Conservation (phyloP, 1,140 invertebrate genomes). For the Eueides isabella region DNA sequence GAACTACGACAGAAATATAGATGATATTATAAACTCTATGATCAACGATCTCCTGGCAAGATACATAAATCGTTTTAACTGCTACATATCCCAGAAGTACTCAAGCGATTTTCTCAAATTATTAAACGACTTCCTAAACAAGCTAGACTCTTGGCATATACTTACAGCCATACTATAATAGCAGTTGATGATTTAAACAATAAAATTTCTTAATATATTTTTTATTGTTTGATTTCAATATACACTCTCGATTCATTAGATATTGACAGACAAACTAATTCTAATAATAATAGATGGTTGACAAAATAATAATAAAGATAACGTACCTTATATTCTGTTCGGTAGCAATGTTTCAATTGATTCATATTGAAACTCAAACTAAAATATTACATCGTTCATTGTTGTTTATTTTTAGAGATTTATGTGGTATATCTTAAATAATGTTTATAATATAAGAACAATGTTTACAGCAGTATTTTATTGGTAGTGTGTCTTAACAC, state of each 20-base stretch:
- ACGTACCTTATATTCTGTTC: constrained; percentile 20
- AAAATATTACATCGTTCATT: constrained; percentile 45
- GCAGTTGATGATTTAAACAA: neutral
- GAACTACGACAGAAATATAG: constrained; percentile 58
- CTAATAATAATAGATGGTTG: too few species aligned
- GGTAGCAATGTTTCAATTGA: constrained; percentile 20
- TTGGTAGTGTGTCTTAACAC: too few species aligned
- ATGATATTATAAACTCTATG: constrained; percentile 55
- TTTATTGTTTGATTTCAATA: neutral
- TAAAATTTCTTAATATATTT: neutral
- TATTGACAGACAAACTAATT: too few species aligned
- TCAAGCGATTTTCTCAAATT: constrained; percentile 14
- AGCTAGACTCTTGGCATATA: constrained; percentile 42
- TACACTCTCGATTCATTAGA: too few species aligned
- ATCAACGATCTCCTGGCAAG: constrained; percentile 52
- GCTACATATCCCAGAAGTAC: constrained; percentile 36
- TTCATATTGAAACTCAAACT: constrained; percentile 44
- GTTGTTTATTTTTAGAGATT: constrained; percentile 12
- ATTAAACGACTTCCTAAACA: constrained; percentile 33
- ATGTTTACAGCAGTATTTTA: too few species aligned
- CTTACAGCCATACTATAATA: constrained; percentile 29
- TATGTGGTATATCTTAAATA: constrained; percentile 16
- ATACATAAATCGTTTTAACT: constrained; percentile 55
- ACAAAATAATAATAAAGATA: neutral
- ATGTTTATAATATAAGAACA: too few species aligned